Evolutionary conservation across 2,888 invertebrate species (phyloP).

Genomic region (Salpingus planirostris): DNA sequence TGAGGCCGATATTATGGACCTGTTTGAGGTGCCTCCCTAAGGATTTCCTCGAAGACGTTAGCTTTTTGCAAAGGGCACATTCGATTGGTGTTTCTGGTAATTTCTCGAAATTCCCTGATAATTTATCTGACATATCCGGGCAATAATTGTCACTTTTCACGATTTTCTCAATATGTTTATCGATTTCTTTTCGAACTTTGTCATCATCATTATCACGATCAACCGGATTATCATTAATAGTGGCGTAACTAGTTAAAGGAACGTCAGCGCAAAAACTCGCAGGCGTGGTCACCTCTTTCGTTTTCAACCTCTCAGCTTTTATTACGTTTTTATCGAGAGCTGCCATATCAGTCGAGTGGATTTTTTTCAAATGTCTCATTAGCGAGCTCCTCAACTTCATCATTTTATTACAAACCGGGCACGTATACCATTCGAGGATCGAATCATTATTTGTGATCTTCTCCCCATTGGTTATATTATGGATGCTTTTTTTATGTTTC

Average conservation of each 20-base stretch:
- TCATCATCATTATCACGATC: background rate
- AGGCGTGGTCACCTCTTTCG: background rate
- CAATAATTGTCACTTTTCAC: too few species aligned
- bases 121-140: too few species aligned
- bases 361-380: conserved; percentile 30
- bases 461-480: conserved; percentile 3
- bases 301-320: background rate
- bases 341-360: conserved; percentile 21
- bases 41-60: too few species aligned
- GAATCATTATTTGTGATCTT: background rate
- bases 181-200: conserved; percentile 8
- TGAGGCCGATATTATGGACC: background rate
- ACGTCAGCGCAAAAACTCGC: too few species aligned
- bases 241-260: background rate
- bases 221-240: background rate
- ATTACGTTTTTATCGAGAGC: background rate
- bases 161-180: conserved; percentile 11
- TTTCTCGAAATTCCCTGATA: too few species aligned
- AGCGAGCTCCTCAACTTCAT: conserved; percentile 36
- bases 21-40: too few species aligned
- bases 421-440: conserved; percentile 16
- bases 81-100: background rate
- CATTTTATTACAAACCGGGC: conserved; percentile 31
- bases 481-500: conserved; percentile 22
- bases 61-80: too few species aligned